These are phyloP conservation scores for Xenotilapia flavipinnis DNA, from an alignment of 2,113 vertebrate species.

Conservation along the genomic window DNA sequence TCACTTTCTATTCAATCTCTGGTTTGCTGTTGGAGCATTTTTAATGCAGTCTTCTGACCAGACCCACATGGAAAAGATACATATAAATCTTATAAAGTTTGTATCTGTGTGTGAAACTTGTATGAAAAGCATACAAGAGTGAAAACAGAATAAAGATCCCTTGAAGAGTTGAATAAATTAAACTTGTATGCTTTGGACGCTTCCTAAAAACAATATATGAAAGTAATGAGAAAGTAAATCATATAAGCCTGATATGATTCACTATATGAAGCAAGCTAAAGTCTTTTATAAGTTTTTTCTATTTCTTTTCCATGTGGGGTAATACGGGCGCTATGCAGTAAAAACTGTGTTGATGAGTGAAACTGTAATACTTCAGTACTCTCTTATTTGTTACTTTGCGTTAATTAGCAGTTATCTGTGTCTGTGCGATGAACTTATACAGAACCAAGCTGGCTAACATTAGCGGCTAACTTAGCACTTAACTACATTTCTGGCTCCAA, in stretches of 20 bases:
- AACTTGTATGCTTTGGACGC: not conserved
- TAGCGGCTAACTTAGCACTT: not conserved
- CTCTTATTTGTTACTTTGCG: not conserved
- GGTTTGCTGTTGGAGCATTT: not conserved
- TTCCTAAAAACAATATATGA: not conserved
- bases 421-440: not conserved
- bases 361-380: not conserved
- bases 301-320: fast-evolving
- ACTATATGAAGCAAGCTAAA: not conserved
- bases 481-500: not conserved
- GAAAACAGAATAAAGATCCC: fast-evolving
- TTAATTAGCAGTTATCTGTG: not conserved
- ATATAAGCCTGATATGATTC: not conserved
- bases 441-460: not conserved
- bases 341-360: not conserved
- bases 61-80: fast-evolving
- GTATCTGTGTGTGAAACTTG: not conserved
- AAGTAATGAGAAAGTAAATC: not conserved
- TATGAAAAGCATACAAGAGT: not conserved
- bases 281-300: not conserved
- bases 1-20: not conserved
- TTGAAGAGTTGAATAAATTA: fast-evolving
- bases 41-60: not conserved
- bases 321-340: not conserved
- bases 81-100: fast-evolving